Conservation (phyloP, 1,140 invertebrate genomes). For the Apocrypta bakeri region DNA sequence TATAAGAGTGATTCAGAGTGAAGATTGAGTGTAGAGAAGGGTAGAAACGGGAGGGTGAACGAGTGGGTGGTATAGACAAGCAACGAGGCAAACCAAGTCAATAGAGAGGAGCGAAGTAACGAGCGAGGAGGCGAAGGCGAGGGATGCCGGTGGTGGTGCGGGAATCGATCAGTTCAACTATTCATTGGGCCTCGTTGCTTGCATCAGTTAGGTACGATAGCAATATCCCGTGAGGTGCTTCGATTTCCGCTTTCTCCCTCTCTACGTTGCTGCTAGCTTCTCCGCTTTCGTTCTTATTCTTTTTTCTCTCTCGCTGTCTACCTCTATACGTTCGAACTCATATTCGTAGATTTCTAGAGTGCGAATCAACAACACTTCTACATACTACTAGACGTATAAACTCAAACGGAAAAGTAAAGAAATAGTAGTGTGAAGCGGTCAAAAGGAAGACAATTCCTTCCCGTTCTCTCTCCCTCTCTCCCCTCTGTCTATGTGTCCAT, state of each 20-base stretch:
- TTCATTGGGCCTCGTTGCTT: background rate
- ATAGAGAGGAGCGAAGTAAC: background rate
- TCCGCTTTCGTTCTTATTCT: background rate
- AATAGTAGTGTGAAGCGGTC: background rate
- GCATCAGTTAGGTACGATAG: background rate
- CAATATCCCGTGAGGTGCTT: background rate
- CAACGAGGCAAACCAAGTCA: background rate
- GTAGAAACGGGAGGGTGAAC: background rate
- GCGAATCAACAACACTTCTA: background rate
- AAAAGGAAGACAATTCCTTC: background rate
- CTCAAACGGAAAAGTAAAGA: too few species aligned
- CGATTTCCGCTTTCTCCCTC: background rate
- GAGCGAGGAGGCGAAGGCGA: background rate
- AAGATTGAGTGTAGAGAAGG: background rate
- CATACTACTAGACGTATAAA: background rate
- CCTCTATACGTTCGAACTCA: too few species aligned
- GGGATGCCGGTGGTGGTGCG: background rate
- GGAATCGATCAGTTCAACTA: conserved; percentile 1
- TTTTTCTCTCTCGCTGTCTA: too few species aligned
- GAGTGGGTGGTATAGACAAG: background rate
- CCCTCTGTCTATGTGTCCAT: background rate
- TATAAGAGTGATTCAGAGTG: background rate
- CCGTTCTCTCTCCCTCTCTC: background rate
- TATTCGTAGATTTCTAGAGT: background rate
- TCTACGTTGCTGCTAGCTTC: background rate